These are phyloP conservation scores for Drosophila yooni DNA, from an alignment of 2,888 invertebrate genomes.

Conservation along the genomic window DNA sequence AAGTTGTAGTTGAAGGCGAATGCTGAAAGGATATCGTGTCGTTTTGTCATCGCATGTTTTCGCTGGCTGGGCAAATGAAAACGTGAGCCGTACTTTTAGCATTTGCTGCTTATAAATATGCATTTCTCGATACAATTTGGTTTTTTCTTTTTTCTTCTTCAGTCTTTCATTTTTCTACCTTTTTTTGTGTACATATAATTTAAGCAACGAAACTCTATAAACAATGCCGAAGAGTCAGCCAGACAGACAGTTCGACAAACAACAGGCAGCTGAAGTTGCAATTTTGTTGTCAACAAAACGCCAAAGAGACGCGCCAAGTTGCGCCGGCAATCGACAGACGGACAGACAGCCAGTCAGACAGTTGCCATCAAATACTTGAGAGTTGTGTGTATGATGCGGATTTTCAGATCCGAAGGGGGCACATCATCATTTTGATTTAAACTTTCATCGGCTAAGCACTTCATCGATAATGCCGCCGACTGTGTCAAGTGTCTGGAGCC, in stretches of 20 bases:
- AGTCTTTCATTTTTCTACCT: conserved; percentile 25
- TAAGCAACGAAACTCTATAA: conserved; percentile 72
- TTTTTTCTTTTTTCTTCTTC: conserved; percentile 26
- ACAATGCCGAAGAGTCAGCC: conserved; percentile 57
- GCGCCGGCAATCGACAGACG: conserved; percentile 45
- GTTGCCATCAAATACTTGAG: conserved; percentile 77
- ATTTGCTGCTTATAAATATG: conserved; percentile 74
- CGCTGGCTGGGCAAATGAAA: conserved; percentile 67
- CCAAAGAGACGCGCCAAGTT: conserved; percentile 57
- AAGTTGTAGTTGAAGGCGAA: conserved; percentile 28
- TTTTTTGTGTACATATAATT: conserved; percentile 66
- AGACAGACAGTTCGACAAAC: conserved; percentile 40
- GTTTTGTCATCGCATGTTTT: conserved; percentile 80
- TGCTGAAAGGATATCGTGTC: conserved; percentile 78
- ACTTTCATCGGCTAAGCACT: conserved; percentile 64
- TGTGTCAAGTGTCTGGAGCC: conserved; percentile 67
- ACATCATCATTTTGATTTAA: conserved; percentile 63
- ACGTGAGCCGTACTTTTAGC: conserved; percentile 68
- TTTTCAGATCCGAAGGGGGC: conserved; percentile 28
- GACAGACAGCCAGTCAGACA: conserved; percentile 42
- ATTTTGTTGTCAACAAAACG: conserved; percentile 75
- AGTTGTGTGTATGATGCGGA: conserved; percentile 34
- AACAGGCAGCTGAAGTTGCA: conserved; percentile 71
- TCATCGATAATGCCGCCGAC: conserved; percentile 53
- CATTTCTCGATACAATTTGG: conserved; percentile 65